These are phyloP conservation scores for Hemiscyllium ocellatum DNA, from an alignment of 2,113 vertebrate genomes.

Conservation along the genomic window DNA sequence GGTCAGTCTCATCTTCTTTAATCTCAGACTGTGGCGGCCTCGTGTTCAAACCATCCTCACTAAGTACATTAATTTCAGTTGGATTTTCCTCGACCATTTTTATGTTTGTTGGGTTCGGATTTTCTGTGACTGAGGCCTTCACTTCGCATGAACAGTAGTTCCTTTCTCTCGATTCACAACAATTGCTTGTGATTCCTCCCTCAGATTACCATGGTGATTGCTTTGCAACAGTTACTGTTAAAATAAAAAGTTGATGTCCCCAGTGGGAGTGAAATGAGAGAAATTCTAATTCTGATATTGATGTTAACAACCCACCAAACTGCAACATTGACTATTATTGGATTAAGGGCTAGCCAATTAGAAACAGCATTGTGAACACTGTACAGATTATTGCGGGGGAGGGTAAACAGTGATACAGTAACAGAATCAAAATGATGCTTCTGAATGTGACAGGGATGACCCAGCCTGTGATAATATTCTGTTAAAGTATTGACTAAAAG, in stretches of 20 bases:
- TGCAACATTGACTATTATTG: slow-evolving; percentile 26
- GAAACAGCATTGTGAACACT: slow-evolving; percentile 18
- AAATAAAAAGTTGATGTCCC: slow-evolving; percentile 9
- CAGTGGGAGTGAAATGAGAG: slow-evolving; percentile 15
- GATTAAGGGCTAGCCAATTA: slow-evolving; percentile 14
- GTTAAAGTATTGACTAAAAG: neutral
- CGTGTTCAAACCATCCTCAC: neutral
- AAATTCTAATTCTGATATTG: neutral
- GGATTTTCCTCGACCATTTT: slow-evolving; percentile 18
- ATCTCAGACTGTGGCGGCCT: neutral
- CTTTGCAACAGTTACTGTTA: slow-evolving; percentile 25
- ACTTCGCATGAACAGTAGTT: slow-evolving; percentile 22
- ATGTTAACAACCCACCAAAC: slow-evolving; percentile 11
- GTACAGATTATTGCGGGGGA: slow-evolving; percentile 12
- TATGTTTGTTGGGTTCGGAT: neutral
- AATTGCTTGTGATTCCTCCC: slow-evolving; percentile 13
- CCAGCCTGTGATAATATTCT: neutral
- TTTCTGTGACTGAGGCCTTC: slow-evolving; percentile 9
- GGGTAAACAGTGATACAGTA: neutral
- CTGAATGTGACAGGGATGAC: neutral
- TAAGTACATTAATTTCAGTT: neutral
- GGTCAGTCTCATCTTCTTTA: neutral
- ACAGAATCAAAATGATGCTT: slow-evolving; percentile 29
- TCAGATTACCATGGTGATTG: slow-evolving; percentile 17
- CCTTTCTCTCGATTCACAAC: slow-evolving; percentile 29